phyloP scores from a whole-genome alignment of 2,888 invertebrate genomes.

The Coelinius sp. region DNA sequence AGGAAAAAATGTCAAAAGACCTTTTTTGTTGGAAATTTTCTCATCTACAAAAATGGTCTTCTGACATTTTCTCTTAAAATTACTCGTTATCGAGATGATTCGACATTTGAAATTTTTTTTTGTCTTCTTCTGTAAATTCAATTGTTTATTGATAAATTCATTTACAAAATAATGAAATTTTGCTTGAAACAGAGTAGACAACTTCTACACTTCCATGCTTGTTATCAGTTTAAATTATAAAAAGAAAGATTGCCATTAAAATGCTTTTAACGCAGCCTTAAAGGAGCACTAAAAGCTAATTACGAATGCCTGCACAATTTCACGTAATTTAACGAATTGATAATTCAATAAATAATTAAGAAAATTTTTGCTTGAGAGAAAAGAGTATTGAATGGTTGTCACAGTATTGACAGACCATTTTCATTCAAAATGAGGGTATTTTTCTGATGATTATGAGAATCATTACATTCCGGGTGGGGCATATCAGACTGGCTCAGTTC shows the following conservation, averaged over 20 bases:
- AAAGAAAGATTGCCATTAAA: background rate
- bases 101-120: background rate
- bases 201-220: slow-evolving; percentile 19
- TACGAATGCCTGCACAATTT: slow-evolving; percentile 24
- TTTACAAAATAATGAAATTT: background rate
- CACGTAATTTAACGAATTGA: slow-evolving; percentile 4
- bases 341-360: slow-evolving; percentile 7
- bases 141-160: background rate
- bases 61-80: no score
- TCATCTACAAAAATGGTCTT: no score
- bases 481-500: slow-evolving; percentile 7
- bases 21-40: no score
- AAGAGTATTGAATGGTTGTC: background rate
- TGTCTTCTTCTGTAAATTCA: background rate
- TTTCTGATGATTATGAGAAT: background rate
- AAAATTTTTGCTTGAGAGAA: background rate
- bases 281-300: background rate
- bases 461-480: background rate
- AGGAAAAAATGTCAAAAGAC: no score
- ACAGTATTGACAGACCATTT: slow-evolving; percentile 5
- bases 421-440: background rate
- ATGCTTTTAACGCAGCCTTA: slow-evolving; percentile 11
- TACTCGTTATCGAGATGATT: no score
- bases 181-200: slow-evolving; percentile 13
- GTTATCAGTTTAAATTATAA: slow-evolving; percentile 6